Evolutionary conservation across 1,140 invertebrate genomes (phyloP), one percentile per base, ranked within the genome.

Genomic region (Thaumetopoea pityocampa): DNA sequence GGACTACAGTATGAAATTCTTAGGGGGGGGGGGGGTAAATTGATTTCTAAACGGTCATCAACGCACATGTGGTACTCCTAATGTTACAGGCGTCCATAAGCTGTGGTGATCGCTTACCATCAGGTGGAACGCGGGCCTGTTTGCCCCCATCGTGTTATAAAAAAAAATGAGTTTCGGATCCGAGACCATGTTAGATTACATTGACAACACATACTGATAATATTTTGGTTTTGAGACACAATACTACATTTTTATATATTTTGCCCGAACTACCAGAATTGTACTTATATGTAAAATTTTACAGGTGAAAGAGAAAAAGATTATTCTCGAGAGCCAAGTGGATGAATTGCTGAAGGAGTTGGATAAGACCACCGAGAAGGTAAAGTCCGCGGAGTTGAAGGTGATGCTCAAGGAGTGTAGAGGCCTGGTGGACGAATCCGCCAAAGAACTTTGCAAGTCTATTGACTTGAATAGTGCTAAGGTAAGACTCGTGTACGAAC

Each of bases 241-340:
- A 7, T 5, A 6, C 2, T n/a, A 19, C 8, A 27, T 6, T 10
- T 18, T 18, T 10, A 5, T 11, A 8, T n/a, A 5, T 9, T 17
- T 15, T 33, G 22, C 27, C 9, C n/a, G 8, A 20, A 17, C 5
- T 1, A 12, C 11, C 14, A 12, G 16, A 11, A 9, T 19, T 23
- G 5, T 3, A 8, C 3, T 8, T 15, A 8, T 14, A 4, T 1
- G 1, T 5, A 20, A 1, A 11, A 40, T 22, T 38, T 5, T n/a
- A n/a, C 33, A 79, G 61, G 38, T 49, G 3, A 54, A 57, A 36
- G 64, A 67, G 33, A 45, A 71, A 24, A 42, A 50, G 24, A 18
- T 28, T 0, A 32, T 38, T 11, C 19, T 76, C 0, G 44, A 49
- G 3, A 54, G 51, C 5, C 55, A 65, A 27, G 32, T 40, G 0